Base-by-base conservation (phyloP, 2,888 invertebrate genomes). In the Polyploca ridens region DNA sequence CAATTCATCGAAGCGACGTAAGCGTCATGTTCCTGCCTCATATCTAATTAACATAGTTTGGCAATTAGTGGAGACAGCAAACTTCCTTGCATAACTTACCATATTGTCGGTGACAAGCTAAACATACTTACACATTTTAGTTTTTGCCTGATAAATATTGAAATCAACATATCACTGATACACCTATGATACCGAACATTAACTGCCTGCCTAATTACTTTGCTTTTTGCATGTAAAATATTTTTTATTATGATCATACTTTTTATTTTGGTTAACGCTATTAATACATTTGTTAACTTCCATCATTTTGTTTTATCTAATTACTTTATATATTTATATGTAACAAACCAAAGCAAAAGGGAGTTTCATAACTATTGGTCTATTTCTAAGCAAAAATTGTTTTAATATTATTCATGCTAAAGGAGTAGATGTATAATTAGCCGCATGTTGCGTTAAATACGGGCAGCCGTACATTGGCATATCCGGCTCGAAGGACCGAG, bases 91-190 rank as follows among this genome's bases (percentile, higher is more conserved):
- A 71, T 80, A 75, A 78, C 84, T 84, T 82, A 80, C 84, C 84
- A 84, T 91, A 90, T 91, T 91, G 90, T 90, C 90, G 87, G 86
- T 88, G 86, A 85, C 70, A 75, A 54, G 54, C 54, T 19, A 86
- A 84, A 84, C 84, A 74, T 71, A 69, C 74, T 76, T 74, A 69
- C 75, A 69, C 70, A 69, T 67, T 66, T 65, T 14, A 66, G 66
- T 66, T 33, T 44, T 38, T 27, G 27, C 57, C 62, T 38, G 16
- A 58, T 64, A 49, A 65, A 65, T 59, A 19, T 14, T 19, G 13
- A 19, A 19, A 33, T 61, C 27, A 33, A 16, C 33, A 33, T n/a
- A 33, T 19, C 61, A 61, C 16, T 11, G 5, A 19, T n/a, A 27
- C 14, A 41, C 16, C 5, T 14, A 19, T 5, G 11, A 61, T 8